Percentiles rank a stretch among this genome's conserved stretches.
phyloP scores from a whole-genome alignment of 2,888 invertebrate genomes.

The Phania funesta region DNA sequence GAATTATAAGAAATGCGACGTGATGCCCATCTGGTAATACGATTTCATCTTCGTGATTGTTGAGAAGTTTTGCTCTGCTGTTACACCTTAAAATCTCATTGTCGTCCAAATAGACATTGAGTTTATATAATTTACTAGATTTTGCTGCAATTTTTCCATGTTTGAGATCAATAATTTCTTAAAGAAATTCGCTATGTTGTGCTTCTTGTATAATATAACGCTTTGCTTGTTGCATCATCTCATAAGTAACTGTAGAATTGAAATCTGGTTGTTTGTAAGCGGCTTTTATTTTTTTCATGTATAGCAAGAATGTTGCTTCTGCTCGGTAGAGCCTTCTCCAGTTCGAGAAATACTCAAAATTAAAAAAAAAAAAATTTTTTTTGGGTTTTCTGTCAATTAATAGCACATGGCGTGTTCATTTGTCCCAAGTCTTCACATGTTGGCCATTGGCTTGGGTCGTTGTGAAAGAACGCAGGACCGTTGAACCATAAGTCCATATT shows the following conservation, averaged over 20 bases:
- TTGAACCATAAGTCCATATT: slow-evolving; percentile 40
- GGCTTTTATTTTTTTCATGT: slow-evolving; percentile 30
- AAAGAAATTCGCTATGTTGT: background rate
- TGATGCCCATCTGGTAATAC: slow-evolving; percentile 40
- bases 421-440: slow-evolving; percentile 15
- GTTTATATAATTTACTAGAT: slow-evolving; percentile 41
- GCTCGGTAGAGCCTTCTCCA: slow-evolving; percentile 58
- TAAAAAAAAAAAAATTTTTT: background rate
- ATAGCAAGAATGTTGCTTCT: slow-evolving; percentile 45
- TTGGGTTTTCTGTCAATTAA: background rate
- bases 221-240: slow-evolving; percentile 1
- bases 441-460: slow-evolving; percentile 33
- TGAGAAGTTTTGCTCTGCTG: slow-evolving; percentile 49
- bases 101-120: slow-evolving; percentile 56
- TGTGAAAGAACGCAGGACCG: slow-evolving; percentile 21
- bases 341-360: slow-evolving; percentile 54
- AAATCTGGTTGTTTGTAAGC: background rate
- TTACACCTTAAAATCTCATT: slow-evolving; percentile 37
- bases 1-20: slow-evolving; percentile 54
- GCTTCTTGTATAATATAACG: background rate
- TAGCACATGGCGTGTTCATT: background rate
- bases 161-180: slow-evolving; percentile 50
- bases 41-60: slow-evolving; percentile 50
- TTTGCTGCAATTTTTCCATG: slow-evolving; percentile 23
- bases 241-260: background rate